phyloP scores from a whole-genome alignment of 30 jellyfish, hydroid and myxozoan species.

The Sanderia malayensis region DNA sequence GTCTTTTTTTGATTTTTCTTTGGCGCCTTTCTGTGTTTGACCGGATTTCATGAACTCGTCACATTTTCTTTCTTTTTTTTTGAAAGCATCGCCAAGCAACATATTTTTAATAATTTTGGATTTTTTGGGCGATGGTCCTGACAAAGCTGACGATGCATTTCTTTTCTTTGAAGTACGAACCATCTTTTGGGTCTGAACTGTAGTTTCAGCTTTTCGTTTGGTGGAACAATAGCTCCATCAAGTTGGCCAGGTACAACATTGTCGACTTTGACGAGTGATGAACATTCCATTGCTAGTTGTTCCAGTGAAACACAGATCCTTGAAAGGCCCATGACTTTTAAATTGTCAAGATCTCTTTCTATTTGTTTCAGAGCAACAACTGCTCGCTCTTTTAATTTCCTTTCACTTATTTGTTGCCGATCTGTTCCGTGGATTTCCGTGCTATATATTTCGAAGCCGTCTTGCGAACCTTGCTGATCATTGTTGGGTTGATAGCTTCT shows the following conservation, averaged over 20 bases:
- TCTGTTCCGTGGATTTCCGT: not conserved
- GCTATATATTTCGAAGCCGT: not conserved
- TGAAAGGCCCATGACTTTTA: not conserved
- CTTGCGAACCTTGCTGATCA: too few species aligned
- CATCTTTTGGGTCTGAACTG: slow-evolving; percentile 8
- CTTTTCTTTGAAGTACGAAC: slow-evolving; percentile 1
- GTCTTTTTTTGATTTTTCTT: too few species aligned
- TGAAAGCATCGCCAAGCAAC: slow-evolving; percentile 8
- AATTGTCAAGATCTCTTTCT: too few species aligned
- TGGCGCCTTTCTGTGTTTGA: too few species aligned
- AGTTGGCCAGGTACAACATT: not conserved
- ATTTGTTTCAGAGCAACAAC: too few species aligned
- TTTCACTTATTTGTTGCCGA: not conserved
- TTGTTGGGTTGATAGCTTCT: too few species aligned
- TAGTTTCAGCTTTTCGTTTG: slow-evolving; percentile 8
- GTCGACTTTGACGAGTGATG: not conserved
- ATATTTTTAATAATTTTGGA: too few species aligned
- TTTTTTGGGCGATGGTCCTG: slow-evolving; percentile 14
- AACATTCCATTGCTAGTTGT: too few species aligned
- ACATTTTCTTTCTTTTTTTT: not conserved
- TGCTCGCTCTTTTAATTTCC: too few species aligned
- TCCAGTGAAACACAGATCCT: not conserved
- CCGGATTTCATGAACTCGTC: too few species aligned
- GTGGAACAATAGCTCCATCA: too few species aligned
- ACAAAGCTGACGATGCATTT: slow-evolving; percentile 5